Conservation (phyloP, 2,113 vertebrate species). For the Gulo gulo region DNA sequence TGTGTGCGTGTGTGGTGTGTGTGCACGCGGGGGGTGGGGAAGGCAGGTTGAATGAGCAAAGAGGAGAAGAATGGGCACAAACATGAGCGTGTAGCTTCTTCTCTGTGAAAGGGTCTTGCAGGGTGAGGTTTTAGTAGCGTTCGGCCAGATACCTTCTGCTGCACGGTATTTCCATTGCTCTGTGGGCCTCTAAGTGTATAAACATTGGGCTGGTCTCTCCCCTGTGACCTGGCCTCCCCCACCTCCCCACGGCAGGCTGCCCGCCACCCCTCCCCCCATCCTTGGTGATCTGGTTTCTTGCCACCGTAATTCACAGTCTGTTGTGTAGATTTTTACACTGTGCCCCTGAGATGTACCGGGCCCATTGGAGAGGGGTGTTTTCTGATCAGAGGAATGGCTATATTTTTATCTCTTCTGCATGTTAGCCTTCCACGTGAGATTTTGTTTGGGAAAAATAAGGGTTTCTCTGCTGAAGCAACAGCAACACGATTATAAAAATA, state of each 20-base stretch:
- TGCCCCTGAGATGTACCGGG: not conserved
- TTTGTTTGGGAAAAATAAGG: not conserved
- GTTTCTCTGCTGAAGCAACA: not conserved
- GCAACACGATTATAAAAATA: not conserved
- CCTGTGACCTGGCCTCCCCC: not conserved
- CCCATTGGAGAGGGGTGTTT: not conserved
- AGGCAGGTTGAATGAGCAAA: not conserved
- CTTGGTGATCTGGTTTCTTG: not conserved
- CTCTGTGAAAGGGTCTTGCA: not conserved
- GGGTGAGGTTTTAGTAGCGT: fast-evolving
- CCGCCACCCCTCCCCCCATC: not conserved
- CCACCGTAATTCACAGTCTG: not conserved
- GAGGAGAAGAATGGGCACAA: not conserved
- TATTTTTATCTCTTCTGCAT: not conserved
- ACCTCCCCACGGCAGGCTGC: not conserved
- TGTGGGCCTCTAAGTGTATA: not conserved
- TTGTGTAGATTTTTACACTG: not conserved
- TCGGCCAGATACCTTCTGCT: fast-evolving
- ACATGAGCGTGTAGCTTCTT: fast-evolving
- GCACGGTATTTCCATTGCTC: fast-evolving
- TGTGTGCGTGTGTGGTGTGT: constrained; percentile 45
- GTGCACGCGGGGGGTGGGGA: not conserved
- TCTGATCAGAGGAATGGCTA: not conserved
- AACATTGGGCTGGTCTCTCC: not conserved
- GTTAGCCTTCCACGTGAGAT: not conserved